Conservation (phyloP, 2,888 invertebrate genomes). For the Tetrapedia diversipes region DNA sequence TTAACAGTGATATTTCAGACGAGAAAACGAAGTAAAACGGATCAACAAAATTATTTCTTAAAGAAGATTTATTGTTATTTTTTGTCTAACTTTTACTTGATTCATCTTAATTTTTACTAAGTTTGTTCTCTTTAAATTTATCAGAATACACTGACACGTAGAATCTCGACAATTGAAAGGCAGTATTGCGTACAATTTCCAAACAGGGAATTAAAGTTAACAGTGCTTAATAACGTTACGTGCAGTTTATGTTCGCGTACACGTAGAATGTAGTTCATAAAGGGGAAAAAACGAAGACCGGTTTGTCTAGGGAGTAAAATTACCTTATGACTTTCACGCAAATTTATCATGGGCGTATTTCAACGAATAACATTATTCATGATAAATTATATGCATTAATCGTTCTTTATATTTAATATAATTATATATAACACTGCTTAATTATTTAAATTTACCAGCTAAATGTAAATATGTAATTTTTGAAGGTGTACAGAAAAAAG, state of each 20-base stretch:
- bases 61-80: too few species aligned
- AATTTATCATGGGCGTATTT: conserved; percentile 56
- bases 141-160: too few species aligned
- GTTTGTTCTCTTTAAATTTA: too few species aligned
- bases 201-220: conserved; percentile 17
- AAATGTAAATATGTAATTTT: too few species aligned
- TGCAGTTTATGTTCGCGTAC: conserved; percentile 2
- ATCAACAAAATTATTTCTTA: not conserved
- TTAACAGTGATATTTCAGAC: not conserved
- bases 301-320: conserved; percentile 58
- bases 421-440: too few species aligned
- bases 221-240: conserved; percentile 4
- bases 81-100: not conserved
- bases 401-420: not conserved
- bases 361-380: conserved; percentile 39
- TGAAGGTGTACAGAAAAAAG: too few species aligned
- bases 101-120: too few species aligned
- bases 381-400: conserved; percentile 43
- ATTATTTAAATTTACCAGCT: too few species aligned
- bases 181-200: not conserved
- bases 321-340: conserved; percentile 58
- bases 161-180: not conserved
- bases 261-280: conserved; percentile 34
- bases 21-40: not conserved
- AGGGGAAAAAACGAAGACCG: conserved; percentile 49